Conservation (phyloP, 2,888 invertebrate genomes). For the Drosophila pseudotalamancana region DNA sequence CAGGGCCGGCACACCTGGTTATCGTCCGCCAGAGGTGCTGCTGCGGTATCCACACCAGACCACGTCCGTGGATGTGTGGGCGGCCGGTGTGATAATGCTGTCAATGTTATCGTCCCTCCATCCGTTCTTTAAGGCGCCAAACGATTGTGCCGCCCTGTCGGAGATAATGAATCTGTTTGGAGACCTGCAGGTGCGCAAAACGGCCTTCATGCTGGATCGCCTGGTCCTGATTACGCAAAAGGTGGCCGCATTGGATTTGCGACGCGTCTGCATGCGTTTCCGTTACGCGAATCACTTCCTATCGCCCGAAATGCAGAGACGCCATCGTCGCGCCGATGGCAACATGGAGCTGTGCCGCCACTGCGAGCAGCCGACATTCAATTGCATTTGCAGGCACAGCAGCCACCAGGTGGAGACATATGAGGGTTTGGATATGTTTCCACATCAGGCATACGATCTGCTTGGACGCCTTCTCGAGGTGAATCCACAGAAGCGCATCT, state of each 20-base stretch:
- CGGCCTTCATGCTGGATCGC: constrained; percentile 88
- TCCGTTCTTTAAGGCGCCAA: constrained; percentile 93
- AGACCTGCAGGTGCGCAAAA: constrained; percentile 87
- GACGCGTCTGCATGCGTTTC: constrained; percentile 84
- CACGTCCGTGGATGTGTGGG: constrained; percentile 95
- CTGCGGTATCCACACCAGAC: constrained; percentile 91
- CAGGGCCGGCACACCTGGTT: constrained; percentile 95
- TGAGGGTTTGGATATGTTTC: constrained; percentile 85
- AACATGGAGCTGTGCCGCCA: constrained; percentile 80
- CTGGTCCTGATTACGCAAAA: constrained; percentile 85
- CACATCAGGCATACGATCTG: constrained; percentile 90
- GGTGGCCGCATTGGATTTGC: constrained; percentile 85
- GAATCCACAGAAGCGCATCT: constrained; percentile 89
- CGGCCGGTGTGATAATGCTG: constrained; percentile 93
- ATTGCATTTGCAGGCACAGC: constrained; percentile 83
- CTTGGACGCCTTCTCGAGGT: constrained; percentile 89
- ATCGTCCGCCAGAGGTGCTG: constrained; percentile 93
- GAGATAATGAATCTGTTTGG: constrained; percentile 93
- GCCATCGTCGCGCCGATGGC: constrained; percentile 75
- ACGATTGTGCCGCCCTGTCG: constrained; percentile 91
- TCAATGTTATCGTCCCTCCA: constrained; percentile 91
- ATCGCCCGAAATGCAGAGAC: constrained; percentile 72
- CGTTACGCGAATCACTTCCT: constrained; percentile 81
- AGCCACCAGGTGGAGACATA: constrained; percentile 69
- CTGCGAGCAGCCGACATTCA: constrained; percentile 82